Percentiles rank a stretch among this genome's conserved stretches.
Evolutionary conservation across 2,888 invertebrate species (phyloP).

Genomic region (Zootermopsis nevadensis): DNA sequence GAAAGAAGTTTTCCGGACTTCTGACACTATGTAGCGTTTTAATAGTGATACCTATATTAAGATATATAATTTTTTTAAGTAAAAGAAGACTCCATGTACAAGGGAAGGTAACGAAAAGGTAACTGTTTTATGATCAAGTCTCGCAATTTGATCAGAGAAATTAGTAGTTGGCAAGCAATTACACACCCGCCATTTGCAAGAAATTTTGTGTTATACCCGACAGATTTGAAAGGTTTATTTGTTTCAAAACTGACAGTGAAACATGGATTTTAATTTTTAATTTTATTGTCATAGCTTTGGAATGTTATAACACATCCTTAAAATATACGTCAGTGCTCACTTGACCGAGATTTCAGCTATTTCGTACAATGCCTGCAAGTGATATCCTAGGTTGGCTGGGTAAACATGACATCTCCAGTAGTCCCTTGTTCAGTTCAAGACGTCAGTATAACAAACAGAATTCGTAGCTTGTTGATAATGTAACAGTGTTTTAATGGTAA

Average conservation of each 20-base stretch:
- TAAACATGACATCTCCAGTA: neutral
- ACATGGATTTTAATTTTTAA: neutral
- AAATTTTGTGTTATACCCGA: conserved; percentile 46
- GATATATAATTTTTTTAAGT: neutral
- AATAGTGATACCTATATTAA: neutral
- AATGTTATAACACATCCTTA: neutral
- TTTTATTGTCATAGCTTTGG: neutral
- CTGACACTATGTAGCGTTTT: conserved; percentile 41
- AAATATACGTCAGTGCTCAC: neutral
- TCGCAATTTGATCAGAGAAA: conserved; percentile 8
- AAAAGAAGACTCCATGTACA: conserved; percentile 16
- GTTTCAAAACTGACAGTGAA: conserved; percentile 44
- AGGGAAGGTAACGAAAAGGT: conserved; percentile 20
- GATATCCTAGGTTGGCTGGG: neutral
- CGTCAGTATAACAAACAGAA: too few species aligned
- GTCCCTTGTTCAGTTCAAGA: neutral
- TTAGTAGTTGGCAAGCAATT: conserved; percentile 35
- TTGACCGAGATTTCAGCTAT: neutral
- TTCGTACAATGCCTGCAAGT: conserved; percentile 13
- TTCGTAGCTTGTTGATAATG: too few species aligned
- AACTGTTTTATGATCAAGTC: neutral
- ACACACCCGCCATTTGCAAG: conserved; percentile 53
- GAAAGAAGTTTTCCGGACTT: neutral
- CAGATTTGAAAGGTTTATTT: conserved; percentile 42
- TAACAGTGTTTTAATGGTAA: neutral